These are phyloP conservation scores for Megalops cyprinoides DNA, from an alignment of 2,797 vertebrate genomes.

Conservation along the genomic window DNA sequence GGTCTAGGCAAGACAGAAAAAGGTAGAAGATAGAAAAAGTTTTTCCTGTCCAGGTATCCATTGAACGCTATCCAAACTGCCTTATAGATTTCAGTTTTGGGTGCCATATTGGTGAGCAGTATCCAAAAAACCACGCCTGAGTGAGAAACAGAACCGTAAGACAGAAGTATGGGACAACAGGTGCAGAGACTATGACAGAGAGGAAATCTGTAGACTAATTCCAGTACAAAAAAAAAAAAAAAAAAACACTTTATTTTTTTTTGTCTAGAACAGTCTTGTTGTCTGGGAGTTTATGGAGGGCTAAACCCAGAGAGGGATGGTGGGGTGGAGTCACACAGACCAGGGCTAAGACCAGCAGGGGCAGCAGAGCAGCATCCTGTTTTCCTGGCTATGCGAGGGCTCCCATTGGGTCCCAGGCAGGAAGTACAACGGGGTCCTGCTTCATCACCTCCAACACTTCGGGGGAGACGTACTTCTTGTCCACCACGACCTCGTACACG, in stretches of 20 bases:
- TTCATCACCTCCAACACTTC: constrained; percentile 87
- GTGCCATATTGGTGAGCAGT: not conserved
- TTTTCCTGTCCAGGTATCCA: not conserved
- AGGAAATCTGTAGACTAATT: constrained; percentile 53
- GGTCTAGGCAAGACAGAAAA: not conserved
- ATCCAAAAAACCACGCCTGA: constrained; percentile 12
- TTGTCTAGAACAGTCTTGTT: constrained; percentile 61
- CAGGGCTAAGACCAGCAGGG: constrained; percentile 52
- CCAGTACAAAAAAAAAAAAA: constrained; percentile 69
- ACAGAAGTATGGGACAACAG: constrained; percentile 18
- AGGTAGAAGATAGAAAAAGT: not conserved
- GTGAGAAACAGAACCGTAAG: constrained; percentile 16
- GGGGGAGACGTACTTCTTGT: constrained; percentile 81
- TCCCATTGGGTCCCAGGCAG: constrained; percentile 99
- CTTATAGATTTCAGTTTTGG: not conserved
- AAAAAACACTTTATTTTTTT: constrained; percentile 69
- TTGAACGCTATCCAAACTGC: not conserved
- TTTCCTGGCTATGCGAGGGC: constrained; percentile 80
- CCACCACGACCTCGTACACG: constrained; percentile 96
- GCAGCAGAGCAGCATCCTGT: constrained; percentile 49
- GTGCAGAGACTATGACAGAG: constrained; percentile 38
- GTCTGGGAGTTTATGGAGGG: constrained; percentile 46
- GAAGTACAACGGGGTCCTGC: constrained; percentile 86
- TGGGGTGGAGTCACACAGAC: constrained; percentile 65
- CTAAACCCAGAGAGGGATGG: constrained; percentile 63